Evolutionary conservation across 2,113 vertebrate species (phyloP), one percentile per base, ranked within the genome.

Genomic region (Syngnathus typhle): DNA sequence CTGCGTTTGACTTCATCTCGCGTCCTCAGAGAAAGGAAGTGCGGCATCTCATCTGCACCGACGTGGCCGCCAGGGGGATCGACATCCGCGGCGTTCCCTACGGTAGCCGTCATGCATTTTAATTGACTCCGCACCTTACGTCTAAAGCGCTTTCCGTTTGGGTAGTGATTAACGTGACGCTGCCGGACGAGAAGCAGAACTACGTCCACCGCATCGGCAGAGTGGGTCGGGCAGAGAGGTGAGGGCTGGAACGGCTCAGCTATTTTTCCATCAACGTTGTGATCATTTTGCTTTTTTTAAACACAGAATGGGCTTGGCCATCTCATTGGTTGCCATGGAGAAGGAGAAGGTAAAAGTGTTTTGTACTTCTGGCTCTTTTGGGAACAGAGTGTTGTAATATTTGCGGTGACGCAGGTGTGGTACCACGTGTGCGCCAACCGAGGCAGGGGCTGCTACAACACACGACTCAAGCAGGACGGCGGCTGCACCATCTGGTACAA

Each of bases 401-500:
- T 43, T 61, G 37, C 8, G 59, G 19, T 13, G 19, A 16, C 38
- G 6, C 76, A 99, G 97, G 96, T 99, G 68, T 99, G 96, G 97
- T 99, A 99, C 85, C 97, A 99, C 0, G 93, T 95, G 1, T 99
- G 97, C 62, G 69, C 93, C 13, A 98, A 88, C 88, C 90, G 95
- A 82, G 97, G 97, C 32, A 91, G 95, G 81, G 94, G 94, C 0
- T 99, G 97, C 84, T 94, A 95, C 0, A 99, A 99, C 83, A 99
- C 96, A 3, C 90, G 90, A 6, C 92, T 99, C 76, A 99, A 98
- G 84, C 95, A 98, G 13, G 94, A 96, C 0, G 97, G 96, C 6
- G 96, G 96, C 23, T 99, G 97, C 76, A 99, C 97, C 71, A 98
- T 99, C 81, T 99, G 97, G 97, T 99, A 99, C 92, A 98, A 98